Evolutionary conservation across 2,797 vertebrate species (phyloP).

Genomic region (Scyliorhinus canicula): DNA sequence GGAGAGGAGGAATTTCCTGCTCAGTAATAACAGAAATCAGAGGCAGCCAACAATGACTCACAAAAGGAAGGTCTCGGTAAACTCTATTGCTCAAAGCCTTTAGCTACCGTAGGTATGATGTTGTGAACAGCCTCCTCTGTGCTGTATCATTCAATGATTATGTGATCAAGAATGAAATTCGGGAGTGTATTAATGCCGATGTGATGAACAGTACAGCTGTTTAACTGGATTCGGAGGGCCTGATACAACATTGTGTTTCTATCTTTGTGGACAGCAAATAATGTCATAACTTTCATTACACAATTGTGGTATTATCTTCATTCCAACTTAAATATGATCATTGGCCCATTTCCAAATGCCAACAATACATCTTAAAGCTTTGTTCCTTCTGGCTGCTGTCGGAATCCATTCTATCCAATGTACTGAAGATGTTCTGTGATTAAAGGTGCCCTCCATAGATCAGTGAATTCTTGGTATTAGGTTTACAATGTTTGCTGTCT

Average conservation of each 20-base stretch:
- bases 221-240: background rate
- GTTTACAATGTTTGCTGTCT: background rate
- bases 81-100: background rate
- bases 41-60: background rate
- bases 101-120: background rate
- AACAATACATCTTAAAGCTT: background rate
- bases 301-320: background rate
- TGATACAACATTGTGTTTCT: background rate
- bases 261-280: background rate
- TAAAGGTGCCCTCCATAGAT: background rate
- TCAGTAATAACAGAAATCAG: too few species aligned
- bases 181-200: background rate
- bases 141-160: background rate
- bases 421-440: background rate
- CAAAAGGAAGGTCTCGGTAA: background rate
- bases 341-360: background rate
- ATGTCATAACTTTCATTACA: background rate
- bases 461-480: background rate
- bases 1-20: background rate
- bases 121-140: background rate
- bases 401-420: background rate
- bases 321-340: background rate
- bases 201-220: background rate
- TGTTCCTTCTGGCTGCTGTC: background rate
- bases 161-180: background rate